phyloP scores from a whole-genome alignment of 2,888 invertebrate genomes.

The Eremobia ochroleuca region DNA sequence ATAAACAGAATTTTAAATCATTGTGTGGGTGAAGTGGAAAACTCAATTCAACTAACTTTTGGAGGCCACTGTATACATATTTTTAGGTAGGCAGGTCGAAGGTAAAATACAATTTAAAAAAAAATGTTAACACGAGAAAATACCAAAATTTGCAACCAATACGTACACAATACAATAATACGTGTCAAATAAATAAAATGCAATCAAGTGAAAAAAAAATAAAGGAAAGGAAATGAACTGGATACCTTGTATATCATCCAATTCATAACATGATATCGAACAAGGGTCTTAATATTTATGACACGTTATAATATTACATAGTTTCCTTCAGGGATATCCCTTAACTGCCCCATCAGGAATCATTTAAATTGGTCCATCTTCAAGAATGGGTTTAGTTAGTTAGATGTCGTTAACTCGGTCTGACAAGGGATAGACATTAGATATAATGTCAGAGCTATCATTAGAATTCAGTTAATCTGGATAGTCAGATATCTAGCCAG shows the following conservation, averaged over 20 bases:
- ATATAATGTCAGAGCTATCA: neutral
- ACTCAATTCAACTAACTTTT: too few species aligned
- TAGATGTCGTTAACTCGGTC: conserved; percentile 14
- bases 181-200: too few species aligned
- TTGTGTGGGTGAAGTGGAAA: too few species aligned
- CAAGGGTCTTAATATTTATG: neutral
- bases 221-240: too few species aligned
- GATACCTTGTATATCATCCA: neutral
- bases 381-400: conserved; percentile 3
- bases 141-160: too few species aligned
- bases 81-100: too few species aligned
- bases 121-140: too few species aligned
- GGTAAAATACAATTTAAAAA: too few species aligned
- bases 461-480: neutral
- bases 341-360: neutral
- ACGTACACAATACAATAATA: too few species aligned
- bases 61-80: too few species aligned
- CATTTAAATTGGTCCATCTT: conserved; percentile 9
- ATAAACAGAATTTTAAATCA: too few species aligned
- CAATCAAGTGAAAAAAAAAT: too few species aligned
- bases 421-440: neutral
- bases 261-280: neutral
- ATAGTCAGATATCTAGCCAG: neutral
- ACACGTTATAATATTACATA: neutral
- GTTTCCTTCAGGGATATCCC: conserved; percentile 15